Conservation (phyloP, 2,113 vertebrate genomes). For the Myanophis thanlyinensis region DNA sequence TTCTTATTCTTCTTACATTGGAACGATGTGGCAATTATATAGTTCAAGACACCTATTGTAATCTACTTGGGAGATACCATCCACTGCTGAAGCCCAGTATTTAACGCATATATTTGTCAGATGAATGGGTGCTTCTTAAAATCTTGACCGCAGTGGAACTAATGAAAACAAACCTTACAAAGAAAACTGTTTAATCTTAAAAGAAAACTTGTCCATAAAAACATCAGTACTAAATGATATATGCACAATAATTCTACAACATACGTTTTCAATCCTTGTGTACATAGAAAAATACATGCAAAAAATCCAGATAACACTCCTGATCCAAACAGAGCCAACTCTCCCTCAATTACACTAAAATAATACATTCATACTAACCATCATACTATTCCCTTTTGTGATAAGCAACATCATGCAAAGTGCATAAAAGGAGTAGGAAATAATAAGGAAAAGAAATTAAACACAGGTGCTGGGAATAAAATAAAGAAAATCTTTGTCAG, state of each 20-base stretch:
- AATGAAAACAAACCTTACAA: neutral
- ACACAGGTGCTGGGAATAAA: neutral
- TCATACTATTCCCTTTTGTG: neutral
- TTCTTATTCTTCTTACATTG: neutral
- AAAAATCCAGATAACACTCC: neutral
- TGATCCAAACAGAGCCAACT: neutral
- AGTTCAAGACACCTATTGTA: neutral
- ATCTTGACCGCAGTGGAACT: neutral
- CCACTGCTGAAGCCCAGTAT: neutral
- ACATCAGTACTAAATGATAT: neutral
- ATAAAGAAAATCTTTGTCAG: neutral
- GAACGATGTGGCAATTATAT: neutral
- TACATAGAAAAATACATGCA: neutral
- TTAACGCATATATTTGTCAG: neutral
- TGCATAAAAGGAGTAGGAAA: neutral
- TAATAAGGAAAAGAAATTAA: neutral
- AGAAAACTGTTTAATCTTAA: neutral
- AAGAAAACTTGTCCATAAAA: neutral
- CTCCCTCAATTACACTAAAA: neutral
- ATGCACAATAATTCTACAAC: neutral
- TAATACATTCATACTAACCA: neutral
- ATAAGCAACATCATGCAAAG: neutral
- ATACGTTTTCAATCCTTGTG: neutral
- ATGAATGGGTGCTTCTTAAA: neutral
- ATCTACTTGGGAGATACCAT: neutral